These are phyloP conservation scores for Aphidius ervi DNA, from an alignment of 1,140 invertebrate genomes.

Conservation along the genomic window DNA sequence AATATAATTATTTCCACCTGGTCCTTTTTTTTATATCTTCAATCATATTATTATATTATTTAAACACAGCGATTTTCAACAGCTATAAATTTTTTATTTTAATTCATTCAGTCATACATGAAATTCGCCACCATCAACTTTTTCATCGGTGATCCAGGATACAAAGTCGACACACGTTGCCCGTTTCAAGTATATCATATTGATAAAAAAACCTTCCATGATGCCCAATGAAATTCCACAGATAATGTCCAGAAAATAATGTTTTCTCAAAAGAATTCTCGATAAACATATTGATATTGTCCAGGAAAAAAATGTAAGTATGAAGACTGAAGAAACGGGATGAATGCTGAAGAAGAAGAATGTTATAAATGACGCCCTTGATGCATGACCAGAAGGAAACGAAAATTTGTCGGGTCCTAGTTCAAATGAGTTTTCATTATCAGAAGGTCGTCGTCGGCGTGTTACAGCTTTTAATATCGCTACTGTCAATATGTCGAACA, in stretches of 20 bases:
- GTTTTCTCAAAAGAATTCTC: constrained; percentile 74
- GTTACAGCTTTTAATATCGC: constrained; percentile 77
- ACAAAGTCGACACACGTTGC: constrained; percentile 52
- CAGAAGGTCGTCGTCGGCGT: constrained; percentile 69
- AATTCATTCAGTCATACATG: constrained; percentile 42
- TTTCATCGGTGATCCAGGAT: constrained; percentile 56
- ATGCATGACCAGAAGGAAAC: constrained; percentile 94
- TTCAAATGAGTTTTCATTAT: constrained; percentile 63
- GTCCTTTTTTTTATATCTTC: too few species aligned
- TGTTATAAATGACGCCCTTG: constrained; percentile 74
- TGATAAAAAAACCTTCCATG: constrained; percentile 65
- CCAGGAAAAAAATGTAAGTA: constrained; percentile 70
- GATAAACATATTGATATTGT: constrained; percentile 70
- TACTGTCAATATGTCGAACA: constrained; percentile 82
- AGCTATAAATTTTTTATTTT: too few species aligned
- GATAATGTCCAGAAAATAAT: constrained; percentile 82
- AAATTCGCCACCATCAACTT: constrained; percentile 56
- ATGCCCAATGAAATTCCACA: constrained; percentile 73
- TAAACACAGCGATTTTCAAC: too few species aligned
- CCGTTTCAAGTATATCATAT: constrained; percentile 64
- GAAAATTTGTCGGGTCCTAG: constrained; percentile 82
- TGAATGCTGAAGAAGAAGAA: constrained; percentile 66
- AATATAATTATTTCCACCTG: too few species aligned
- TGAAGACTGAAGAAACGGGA: constrained; percentile 59
- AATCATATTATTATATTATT: too few species aligned